Conservation (phyloP, 1,140 invertebrate genomes). For the Chelonus insularis region DNA sequence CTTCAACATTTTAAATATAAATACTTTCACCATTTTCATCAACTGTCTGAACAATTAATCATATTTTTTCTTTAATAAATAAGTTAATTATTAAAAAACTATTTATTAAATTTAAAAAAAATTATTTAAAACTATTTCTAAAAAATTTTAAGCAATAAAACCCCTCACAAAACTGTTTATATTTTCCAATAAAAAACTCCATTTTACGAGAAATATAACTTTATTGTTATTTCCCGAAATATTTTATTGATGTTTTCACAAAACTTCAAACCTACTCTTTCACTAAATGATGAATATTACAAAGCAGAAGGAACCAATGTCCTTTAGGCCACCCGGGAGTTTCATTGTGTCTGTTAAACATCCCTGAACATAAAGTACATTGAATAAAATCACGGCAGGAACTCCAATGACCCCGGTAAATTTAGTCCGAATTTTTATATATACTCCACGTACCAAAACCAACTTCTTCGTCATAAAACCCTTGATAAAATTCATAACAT, state of each 20-base stretch:
- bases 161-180: too few relatives aligned
- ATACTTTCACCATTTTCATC: not conserved
- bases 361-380: not conserved
- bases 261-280: not conserved
- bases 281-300: not conserved
- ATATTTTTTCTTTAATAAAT: too few relatives aligned
- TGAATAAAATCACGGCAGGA: conserved; percentile 4
- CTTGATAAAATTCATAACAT: not conserved
- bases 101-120: too few relatives aligned
- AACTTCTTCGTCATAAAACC: not conserved
- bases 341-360: conserved; percentile 8
- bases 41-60: too few relatives aligned
- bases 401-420: conserved; percentile 1
- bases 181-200: too few relatives aligned
- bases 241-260: too few relatives aligned
- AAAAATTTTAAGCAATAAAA: too few relatives aligned
- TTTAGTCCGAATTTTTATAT: not conserved
- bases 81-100: too few relatives aligned
- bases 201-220: too few relatives aligned
- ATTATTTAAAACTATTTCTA: too few relatives aligned
- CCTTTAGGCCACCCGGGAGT: conserved; percentile 7
- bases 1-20: not conserved
- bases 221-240: too few relatives aligned
- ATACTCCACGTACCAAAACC: not conserved
- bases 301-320: not conserved